Evolutionary conservation across 2,797 vertebrate genomes (phyloP).

Genomic region (Borostomias antarcticus): DNA sequence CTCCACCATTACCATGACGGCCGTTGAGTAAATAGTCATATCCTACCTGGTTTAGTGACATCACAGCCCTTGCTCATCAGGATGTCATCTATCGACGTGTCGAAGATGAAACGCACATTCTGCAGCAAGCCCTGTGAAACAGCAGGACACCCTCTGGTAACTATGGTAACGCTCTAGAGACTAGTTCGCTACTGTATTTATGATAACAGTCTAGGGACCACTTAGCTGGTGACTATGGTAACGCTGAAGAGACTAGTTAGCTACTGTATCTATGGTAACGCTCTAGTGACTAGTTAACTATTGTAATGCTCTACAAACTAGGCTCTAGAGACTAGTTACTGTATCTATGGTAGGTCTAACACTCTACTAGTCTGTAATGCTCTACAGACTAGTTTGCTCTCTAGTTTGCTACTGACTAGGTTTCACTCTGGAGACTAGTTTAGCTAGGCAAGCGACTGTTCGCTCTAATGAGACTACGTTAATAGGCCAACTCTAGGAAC

Average conservation of each 20-base stretch:
- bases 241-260: no score
- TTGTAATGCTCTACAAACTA: no score
- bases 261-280: constrained; percentile 2
- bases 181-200: background rate
- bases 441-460: no score
- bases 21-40: background rate
- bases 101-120: constrained; percentile 89
- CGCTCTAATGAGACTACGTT: no score
- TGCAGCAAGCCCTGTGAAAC: constrained; percentile 89
- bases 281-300: background rate
- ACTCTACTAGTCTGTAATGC: no score
- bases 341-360: constrained; percentile 1
- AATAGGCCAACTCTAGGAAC: no score
- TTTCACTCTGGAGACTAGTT: no score
- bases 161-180: background rate
- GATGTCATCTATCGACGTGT: constrained; percentile 86
- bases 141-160: background rate
- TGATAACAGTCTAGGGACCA: no score
- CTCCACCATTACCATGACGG: background rate
- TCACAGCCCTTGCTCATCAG: constrained; percentile 88
- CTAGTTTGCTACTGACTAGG: no score
- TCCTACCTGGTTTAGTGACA: constrained; percentile 83
- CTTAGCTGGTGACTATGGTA: no score
- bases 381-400: no score
- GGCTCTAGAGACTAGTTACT: no score